Base-by-base conservation (phyloP, 2,113 vertebrate species). In the Uropsilus gracilis region DNA sequence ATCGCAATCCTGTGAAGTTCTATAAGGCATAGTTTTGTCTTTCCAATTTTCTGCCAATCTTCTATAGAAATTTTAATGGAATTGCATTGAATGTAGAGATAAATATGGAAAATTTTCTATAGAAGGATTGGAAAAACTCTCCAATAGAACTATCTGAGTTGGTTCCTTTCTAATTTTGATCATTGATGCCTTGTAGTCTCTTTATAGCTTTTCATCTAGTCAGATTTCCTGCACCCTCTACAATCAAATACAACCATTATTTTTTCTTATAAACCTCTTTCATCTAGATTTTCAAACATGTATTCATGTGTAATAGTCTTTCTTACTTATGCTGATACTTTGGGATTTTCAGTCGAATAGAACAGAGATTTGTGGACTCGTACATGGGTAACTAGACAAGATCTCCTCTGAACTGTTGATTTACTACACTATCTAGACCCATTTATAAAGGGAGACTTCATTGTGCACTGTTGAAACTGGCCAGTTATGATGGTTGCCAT, bases 251-350 rank as follows among this genome's bases (percentile, higher is more conserved):
- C 13, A 88, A n/a, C n/a, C 48, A n/a, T 63, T 64, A 9, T 59
- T 13, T 91, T 71, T 90, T 73, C 26, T 77, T 63, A 30, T 84
- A 93, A 48, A 64, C 39, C 32, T 17, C 14, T 69, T 91, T 75
- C 72, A 72, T n/a, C 59, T 72, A 88, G 22, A 81, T 88, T 90
- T 92, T 88, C 89, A 83, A 81, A 61, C 48, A n/a, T n/a, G n/a
- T n/a, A n/a, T 66, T 68, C 46, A 8, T 57, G 59, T 90, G 53
- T 72, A 90, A 69, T 39, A 63, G 8, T 26, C 39, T 82, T 73
- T 14, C 37, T 78, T 75, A 34, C 24, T 78, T 39, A 34, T 22
- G 8, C 24, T 61, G 57, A 8, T 77, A 64, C 75, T n/a, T 84
- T 93, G 86, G 37, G 55, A 44, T 57, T 89, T 92, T 91, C 44